A percentile compares a stretch with the other conserved stretches of the same genome.
Conservation (phyloP, 2,113 vertebrate genomes). For the Serinus canaria region DNA sequence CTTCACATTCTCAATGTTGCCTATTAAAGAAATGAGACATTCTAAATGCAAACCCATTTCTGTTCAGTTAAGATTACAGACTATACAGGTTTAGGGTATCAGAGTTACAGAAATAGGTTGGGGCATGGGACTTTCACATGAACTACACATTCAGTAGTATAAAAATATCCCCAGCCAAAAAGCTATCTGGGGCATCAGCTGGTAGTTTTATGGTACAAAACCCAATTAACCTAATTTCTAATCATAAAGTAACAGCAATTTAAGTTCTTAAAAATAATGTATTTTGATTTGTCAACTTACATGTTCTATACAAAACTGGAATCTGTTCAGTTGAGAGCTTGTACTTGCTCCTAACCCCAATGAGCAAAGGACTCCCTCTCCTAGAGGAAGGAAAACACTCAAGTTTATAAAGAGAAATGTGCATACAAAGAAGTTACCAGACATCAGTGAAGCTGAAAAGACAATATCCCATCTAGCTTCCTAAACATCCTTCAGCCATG, state of each 20-base stretch:
- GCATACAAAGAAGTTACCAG: neutral
- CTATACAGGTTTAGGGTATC: neutral
- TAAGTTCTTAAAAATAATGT: neutral
- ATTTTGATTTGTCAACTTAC: constrained; percentile 76
- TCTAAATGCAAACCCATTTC: neutral
- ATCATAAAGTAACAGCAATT: neutral
- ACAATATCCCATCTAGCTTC: neutral
- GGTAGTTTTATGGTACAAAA: neutral
- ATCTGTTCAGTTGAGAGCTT: constrained; percentile 89
- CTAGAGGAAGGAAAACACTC: constrained; percentile 63
- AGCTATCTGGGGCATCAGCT: neutral
- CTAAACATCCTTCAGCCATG: neutral
- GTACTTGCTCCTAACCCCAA: constrained; percentile 91
- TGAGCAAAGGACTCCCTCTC: constrained; percentile 94
- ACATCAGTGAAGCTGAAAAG: neutral
- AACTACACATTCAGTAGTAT: neutral
- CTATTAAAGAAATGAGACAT: constrained; percentile 24
- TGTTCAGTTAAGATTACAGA: neutral
- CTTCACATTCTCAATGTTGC: constrained; percentile 75
- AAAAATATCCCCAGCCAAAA: neutral
- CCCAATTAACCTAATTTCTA: neutral
- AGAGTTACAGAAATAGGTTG: neutral
- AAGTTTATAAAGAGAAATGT: neutral
- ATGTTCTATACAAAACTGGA: constrained; percentile 85
- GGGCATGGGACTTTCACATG: neutral